Evolutionary conservation across 2,113 vertebrate species (phyloP).

Genomic region (Perca flavescens): DNA sequence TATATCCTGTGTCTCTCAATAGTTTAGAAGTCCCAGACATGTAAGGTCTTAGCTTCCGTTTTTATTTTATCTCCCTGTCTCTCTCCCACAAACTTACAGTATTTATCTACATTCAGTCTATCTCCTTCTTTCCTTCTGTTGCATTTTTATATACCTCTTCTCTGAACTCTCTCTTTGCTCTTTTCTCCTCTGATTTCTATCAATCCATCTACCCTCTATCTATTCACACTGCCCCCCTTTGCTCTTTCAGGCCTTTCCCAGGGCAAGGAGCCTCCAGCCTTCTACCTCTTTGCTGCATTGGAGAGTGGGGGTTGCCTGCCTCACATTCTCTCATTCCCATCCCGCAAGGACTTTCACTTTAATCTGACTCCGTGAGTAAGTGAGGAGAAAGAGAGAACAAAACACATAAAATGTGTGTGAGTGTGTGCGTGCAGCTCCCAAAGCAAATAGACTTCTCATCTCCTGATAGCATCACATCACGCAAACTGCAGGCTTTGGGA

Average conservation of each 20-base stretch:
- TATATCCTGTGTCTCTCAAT: conserved; percentile 73
- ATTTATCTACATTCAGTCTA: neutral
- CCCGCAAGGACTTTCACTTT: conserved; percentile 73
- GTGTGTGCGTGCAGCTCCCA: conserved; percentile 38
- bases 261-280: conserved; percentile 73
- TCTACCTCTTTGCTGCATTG: conserved; percentile 78
- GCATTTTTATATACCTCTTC: neutral
- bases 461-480: conserved; percentile 70
- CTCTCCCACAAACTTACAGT: neutral
- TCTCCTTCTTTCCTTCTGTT: neutral
- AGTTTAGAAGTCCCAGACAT: conserved; percentile 26
- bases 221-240: conserved; percentile 36
- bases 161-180: conserved; percentile 3
- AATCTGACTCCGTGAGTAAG: conserved; percentile 61
- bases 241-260: conserved; percentile 80
- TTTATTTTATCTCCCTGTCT: neutral
- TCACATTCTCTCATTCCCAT: conserved; percentile 70
- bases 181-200: conserved; percentile 44
- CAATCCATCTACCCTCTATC: conserved; percentile 43
- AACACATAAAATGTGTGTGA: conserved; percentile 30
- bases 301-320: conserved; percentile 57
- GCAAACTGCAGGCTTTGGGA: conserved; percentile 59
- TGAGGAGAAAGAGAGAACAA: conserved; percentile 59
- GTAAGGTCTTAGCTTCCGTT: conserved; percentile 12
- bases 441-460: conserved; percentile 69